A percentile compares a stretch with the other conserved stretches of the same genome.
These are phyloP conservation scores for Eudyptes chrysolophus DNA, from an alignment of 2,113 vertebrate species.

Conservation along the genomic window DNA sequence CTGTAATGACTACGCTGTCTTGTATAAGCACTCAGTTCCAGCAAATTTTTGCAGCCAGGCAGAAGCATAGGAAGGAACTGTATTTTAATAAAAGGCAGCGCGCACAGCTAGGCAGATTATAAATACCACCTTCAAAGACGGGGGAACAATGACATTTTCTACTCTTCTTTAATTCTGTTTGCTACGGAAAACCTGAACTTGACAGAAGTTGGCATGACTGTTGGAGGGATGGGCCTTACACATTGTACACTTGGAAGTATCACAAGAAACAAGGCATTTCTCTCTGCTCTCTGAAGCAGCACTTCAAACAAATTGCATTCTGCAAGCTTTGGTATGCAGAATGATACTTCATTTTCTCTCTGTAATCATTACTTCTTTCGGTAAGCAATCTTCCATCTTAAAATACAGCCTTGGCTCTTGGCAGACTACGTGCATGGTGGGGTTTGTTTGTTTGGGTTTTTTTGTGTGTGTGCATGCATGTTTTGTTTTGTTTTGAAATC, in stretches of 20 bases:
- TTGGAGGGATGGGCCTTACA: neutral
- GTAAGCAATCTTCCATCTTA: neutral
- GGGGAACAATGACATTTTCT: neutral
- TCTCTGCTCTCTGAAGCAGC: neutral
- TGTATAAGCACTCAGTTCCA: neutral
- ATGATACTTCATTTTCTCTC: neutral
- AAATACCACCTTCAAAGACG: neutral
- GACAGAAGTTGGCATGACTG: neutral
- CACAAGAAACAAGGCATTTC: neutral
- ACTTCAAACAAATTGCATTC: neutral
- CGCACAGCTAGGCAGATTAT: neutral
- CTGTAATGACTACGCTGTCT: neutral
- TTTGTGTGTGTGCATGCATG: fast-evolving
- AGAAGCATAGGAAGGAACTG: neutral
- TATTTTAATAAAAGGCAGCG: neutral
- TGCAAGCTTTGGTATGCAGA: neutral
- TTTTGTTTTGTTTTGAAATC: neutral
- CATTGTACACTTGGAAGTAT: neutral
- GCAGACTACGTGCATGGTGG: neutral
- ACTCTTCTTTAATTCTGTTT: neutral
- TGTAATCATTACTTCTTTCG: neutral
- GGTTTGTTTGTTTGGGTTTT: neutral
- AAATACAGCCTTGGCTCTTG: neutral
- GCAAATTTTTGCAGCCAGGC: neutral
- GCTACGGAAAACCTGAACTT: neutral